A percentile compares a stretch with the other conserved stretches of the same genome.
Evolutionary conservation across 2,888 invertebrate genomes (phyloP).

Genomic region (Oscheius myriophilus): DNA sequence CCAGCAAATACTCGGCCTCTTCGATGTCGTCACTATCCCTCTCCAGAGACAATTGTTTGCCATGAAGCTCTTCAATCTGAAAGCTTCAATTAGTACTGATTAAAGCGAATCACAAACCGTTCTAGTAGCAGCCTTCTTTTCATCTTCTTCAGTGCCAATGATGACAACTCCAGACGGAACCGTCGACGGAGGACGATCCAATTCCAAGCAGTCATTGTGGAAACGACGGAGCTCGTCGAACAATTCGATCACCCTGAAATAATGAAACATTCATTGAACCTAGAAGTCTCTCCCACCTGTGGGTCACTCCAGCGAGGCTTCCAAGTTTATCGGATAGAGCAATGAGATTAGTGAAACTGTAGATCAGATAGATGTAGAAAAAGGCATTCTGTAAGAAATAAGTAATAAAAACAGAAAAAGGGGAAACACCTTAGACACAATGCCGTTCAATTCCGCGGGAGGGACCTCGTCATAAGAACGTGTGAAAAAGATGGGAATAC

Average conservation of each 20-base stretch:
- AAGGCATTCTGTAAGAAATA: conserved; percentile 75
- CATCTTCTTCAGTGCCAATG: conserved; percentile 62
- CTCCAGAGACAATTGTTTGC: conserved; percentile 58
- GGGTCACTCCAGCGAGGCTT: conserved; percentile 75
- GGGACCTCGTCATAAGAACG: conserved; percentile 72
- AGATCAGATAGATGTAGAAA: conserved; percentile 76
- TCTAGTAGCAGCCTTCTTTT: conserved; percentile 34
- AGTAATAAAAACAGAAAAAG: background rate
- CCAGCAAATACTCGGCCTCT: conserved; percentile 61
- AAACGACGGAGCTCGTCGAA: conserved; percentile 65
- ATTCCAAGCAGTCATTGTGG: conserved; percentile 66
- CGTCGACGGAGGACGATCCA: conserved; percentile 67
- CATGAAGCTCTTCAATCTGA: conserved; percentile 64
- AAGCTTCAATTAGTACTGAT: conserved; percentile 5
- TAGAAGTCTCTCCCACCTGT: conserved; percentile 63
- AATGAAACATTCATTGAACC: conserved; percentile 14
- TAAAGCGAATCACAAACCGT: conserved; percentile 17
- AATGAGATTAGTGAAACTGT: conserved; percentile 75
- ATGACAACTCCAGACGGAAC: conserved; percentile 65
- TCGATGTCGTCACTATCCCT: conserved; percentile 63
- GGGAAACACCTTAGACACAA: conserved; percentile 74
- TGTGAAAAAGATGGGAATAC: conserved; percentile 71
- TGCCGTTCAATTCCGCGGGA: conserved; percentile 73
- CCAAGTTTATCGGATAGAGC: conserved; percentile 74
- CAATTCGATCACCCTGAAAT: conserved; percentile 66